Percentiles rank a stretch among this genome's conserved stretches.
Conservation (phyloP, 2,888 invertebrate genomes). For the Cyrtodaria siliqua region DNA sequence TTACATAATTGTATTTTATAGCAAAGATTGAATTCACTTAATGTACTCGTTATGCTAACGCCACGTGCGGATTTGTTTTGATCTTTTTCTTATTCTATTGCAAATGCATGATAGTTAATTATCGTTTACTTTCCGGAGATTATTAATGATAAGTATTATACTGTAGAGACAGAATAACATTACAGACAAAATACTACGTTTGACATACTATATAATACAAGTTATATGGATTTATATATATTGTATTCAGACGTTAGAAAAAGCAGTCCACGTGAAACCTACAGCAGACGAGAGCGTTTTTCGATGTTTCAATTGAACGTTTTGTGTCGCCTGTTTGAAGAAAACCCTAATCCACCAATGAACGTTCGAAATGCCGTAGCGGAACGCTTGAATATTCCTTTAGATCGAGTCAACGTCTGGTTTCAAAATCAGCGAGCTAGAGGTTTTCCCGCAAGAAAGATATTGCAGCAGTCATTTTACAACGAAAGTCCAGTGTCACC, state of each 20-base stretch:
- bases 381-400: constrained; percentile 64
- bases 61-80: no score
- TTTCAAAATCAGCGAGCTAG: constrained; percentile 73
- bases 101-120: no score
- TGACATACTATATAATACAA: no score
- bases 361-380: constrained; percentile 63
- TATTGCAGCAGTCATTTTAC: constrained; percentile 57
- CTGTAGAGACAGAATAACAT: no score
- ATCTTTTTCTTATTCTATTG: no score
- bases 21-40: no score
- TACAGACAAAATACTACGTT: no score
- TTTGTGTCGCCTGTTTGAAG: constrained; percentile 70
- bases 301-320: constrained; percentile 68
- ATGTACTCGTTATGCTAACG: no score
- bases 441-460: constrained; percentile 69
- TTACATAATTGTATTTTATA: no score
- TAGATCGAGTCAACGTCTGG: constrained; percentile 73
- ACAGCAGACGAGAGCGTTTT: constrained; percentile 65
- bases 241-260: constrained; percentile 67
- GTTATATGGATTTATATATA: no score
- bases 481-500: constrained; percentile 25
- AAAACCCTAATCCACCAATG: constrained; percentile 67
- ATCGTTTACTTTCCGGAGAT: no score
- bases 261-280: constrained; percentile 51
- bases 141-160: no score